Percentiles rank a stretch among this genome's conserved stretches.
These are phyloP conservation scores for Melanchra persicariae DNA, from an alignment of 2,888 invertebrate genomes.

Conservation along the genomic window DNA sequence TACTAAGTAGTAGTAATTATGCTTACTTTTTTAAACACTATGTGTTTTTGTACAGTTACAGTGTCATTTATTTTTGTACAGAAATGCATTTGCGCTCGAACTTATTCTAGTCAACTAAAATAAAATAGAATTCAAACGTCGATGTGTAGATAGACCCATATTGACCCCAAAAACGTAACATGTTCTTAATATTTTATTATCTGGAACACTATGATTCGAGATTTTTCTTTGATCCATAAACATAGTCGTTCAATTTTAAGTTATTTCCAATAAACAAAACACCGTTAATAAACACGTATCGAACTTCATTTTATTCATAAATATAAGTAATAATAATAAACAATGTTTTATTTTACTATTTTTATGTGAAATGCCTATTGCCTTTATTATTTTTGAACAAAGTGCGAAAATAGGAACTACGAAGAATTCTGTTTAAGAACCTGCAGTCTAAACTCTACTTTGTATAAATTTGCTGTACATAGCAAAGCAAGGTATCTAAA, in stretches of 20 bases:
- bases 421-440: conserved; percentile 59
- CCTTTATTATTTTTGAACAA: conserved; percentile 58
- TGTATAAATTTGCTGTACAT: conserved; percentile 57
- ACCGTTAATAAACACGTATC: conserved; percentile 25
- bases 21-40: neutral
- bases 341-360: conserved; percentile 50
- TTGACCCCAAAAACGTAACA: neutral
- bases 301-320: conserved; percentile 32
- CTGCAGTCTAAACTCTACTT: conserved; percentile 58
- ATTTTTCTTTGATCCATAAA: conserved; percentile 26
- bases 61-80: neutral
- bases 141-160: conserved; percentile 16
- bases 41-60: too few species aligned
- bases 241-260: conserved; percentile 13
- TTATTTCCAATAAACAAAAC: conserved; percentile 45
- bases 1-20: neutral
- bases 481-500: conserved; percentile 72
- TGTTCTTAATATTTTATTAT: conserved; percentile 7
- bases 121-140: neutral
- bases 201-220: neutral
- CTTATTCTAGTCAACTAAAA: neutral
- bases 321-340: conserved; percentile 37
- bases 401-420: conserved; percentile 79
- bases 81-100: neutral
- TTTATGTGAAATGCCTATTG: conserved; percentile 66